phyloP scores from a whole-genome alignment of 2,113 vertebrate genomes.

The Rhinoderma darwinii region DNA sequence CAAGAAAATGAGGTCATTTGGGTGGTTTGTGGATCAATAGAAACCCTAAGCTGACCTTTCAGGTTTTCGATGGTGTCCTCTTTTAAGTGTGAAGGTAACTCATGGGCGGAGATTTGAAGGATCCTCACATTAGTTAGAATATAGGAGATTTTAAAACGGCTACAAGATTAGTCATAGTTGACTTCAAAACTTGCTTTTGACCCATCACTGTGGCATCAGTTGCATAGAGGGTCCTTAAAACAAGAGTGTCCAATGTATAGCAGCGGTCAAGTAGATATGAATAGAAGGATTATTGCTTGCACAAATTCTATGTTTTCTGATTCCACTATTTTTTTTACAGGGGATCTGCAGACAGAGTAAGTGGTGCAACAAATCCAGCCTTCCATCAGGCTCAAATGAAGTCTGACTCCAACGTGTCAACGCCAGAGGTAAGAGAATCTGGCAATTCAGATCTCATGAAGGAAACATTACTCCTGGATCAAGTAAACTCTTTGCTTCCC shows the following conservation, averaged over 20 bases:
- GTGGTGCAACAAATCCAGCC: conserved; percentile 34
- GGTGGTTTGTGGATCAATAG: no score
- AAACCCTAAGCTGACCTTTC: no score
- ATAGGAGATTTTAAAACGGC: no score
- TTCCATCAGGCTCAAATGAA: background rate
- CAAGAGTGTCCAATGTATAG: background rate
- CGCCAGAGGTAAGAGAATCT: conserved; percentile 25
- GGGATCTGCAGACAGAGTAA: background rate
- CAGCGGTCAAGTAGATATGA: background rate
- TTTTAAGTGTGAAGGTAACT: no score
- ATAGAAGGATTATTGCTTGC: background rate
- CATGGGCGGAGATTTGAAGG: no score
- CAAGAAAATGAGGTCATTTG: no score
- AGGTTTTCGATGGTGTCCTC: no score
- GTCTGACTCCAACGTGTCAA: background rate
- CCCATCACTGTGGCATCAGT: background rate
- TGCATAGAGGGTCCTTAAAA: no score
- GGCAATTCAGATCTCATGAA: background rate
- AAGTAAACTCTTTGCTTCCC: background rate
- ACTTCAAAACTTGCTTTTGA: no score
- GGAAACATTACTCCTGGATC: background rate
- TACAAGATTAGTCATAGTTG: no score
- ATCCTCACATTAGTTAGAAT: no score
- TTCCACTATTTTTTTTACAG: background rate
- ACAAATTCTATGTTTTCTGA: background rate